phyloP scores from a whole-genome alignment of 2,888 invertebrate genomes.

The Brenthis daphne region DNA sequence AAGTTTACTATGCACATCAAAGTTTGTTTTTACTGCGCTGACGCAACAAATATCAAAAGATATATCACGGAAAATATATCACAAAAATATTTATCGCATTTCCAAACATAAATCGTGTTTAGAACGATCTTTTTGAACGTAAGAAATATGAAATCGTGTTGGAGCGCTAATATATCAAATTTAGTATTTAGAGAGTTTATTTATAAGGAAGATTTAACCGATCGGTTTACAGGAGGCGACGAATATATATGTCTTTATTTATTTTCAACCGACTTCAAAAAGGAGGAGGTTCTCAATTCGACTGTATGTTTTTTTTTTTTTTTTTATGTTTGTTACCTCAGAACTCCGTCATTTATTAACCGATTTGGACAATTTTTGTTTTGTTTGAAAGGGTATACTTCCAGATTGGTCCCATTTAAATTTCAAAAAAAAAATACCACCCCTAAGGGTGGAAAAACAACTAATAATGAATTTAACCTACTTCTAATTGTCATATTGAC shows the following conservation, averaged over 20 bases:
- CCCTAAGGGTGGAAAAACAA: too few species aligned
- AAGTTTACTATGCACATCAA: slow-evolving; percentile 6
- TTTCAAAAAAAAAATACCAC: too few species aligned
- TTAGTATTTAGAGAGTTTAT: slow-evolving; percentile 7
- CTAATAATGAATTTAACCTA: too few species aligned
- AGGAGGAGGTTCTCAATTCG: too few species aligned
- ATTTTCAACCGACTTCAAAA: too few species aligned
- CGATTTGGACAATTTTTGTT: too few species aligned
- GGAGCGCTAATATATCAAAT: slow-evolving; percentile 1
- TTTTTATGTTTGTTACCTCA: too few species aligned
- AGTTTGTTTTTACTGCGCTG: slow-evolving; percentile 7
- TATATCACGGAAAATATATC: slow-evolving; percentile 5
- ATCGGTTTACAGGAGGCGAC: background rate
- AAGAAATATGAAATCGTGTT: slow-evolving; percentile 4
- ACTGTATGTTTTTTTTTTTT: too few species aligned
- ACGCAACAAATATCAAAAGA: slow-evolving; percentile 4
- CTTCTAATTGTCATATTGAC: too few species aligned
- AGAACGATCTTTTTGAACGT: background rate
- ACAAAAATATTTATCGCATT: slow-evolving; percentile 12
- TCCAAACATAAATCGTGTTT: slow-evolving; percentile 8
- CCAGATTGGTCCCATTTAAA: too few species aligned
- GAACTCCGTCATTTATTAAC: too few species aligned
- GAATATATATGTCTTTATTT: background rate
- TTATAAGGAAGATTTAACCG: slow-evolving; percentile 9
- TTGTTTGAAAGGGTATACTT: too few species aligned